Conservation (phyloP, 2,797 vertebrate genomes). For the Enteromius argenteus region DNA sequence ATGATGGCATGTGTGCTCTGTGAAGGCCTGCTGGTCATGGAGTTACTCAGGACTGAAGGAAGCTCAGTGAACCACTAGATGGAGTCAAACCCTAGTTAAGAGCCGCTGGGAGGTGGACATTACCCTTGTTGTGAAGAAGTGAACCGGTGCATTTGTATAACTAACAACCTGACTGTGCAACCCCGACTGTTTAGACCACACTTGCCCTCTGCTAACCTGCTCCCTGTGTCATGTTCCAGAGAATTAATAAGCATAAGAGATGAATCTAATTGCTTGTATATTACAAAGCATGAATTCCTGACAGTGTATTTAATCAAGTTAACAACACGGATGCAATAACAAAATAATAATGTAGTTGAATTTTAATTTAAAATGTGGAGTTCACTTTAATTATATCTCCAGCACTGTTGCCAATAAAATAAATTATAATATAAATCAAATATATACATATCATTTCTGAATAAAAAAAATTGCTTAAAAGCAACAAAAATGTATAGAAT, state of each 20-base stretch:
- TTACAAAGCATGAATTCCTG: neutral
- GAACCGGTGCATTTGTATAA: neutral
- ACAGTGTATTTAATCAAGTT: neutral
- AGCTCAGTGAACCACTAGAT: conserved; percentile 80
- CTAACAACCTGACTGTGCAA: conserved; percentile 23
- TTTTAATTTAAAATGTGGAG: neutral
- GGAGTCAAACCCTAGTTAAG: conserved; percentile 83
- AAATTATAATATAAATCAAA: neutral
- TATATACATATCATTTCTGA: too few species aligned
- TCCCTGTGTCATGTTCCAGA: neutral
- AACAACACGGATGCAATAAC: neutral
- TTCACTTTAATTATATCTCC: neutral
- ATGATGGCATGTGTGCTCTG: conserved; percentile 15
- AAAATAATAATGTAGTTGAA: neutral
- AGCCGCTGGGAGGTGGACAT: conserved; percentile 52
- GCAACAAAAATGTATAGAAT: too few species aligned
- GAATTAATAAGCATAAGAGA: neutral
- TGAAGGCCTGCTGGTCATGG: conserved; percentile 45
- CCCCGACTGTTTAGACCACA: conserved; percentile 19
- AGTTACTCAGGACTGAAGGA: conserved; percentile 65
- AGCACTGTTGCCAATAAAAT: neutral
- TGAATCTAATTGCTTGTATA: neutral
- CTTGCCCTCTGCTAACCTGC: conserved; percentile 27
- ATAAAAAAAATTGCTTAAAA: neutral
- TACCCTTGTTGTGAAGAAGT: conserved; percentile 20